phyloP scores from a whole-genome alignment of 1,140 invertebrate genomes.

The Proales similis region DNA sequence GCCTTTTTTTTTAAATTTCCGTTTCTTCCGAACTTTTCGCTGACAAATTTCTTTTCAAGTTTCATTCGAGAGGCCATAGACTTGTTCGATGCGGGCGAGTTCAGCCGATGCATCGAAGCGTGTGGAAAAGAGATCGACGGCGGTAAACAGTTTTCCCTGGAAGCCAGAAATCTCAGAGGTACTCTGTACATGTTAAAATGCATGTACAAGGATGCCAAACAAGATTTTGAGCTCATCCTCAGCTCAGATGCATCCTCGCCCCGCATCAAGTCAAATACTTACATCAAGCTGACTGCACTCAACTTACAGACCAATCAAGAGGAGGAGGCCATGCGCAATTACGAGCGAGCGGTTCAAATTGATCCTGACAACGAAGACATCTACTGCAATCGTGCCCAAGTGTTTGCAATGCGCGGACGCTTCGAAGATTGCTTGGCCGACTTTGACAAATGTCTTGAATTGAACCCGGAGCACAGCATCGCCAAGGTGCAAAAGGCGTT shows the following conservation, averaged over 20 bases:
- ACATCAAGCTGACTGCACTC: constrained; percentile 78
- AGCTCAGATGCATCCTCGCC: background rate
- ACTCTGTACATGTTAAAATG: constrained; percentile 24
- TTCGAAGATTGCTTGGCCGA: constrained; percentile 69
- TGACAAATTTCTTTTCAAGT: background rate
- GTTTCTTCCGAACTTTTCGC: background rate
- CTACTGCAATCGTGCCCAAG: constrained; percentile 69
- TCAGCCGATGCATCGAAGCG: constrained; percentile 3
- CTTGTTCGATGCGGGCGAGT: constrained; percentile 17
- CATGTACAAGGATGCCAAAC: constrained; percentile 12
- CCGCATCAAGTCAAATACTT: constrained; percentile 60
- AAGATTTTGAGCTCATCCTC: constrained; percentile 20
- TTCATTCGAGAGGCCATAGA: constrained; percentile 25
- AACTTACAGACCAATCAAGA: constrained; percentile 68
- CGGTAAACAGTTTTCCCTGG: background rate
- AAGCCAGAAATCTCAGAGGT: constrained; percentile 36
- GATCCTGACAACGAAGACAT: constrained; percentile 74
- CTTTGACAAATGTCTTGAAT: constrained; percentile 70
- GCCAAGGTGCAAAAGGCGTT: constrained; percentile 79
- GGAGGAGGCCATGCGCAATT: constrained; percentile 64
- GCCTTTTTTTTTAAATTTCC: background rate
- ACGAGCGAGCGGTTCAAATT: constrained; percentile 65
- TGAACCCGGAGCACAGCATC: constrained; percentile 73
- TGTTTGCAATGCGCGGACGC: constrained; percentile 65
- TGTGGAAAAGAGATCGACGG: constrained; percentile 22